These are phyloP conservation scores for Anguilla anguilla DNA, from an alignment of 2,797 vertebrate genomes.

Conservation along the genomic window DNA sequence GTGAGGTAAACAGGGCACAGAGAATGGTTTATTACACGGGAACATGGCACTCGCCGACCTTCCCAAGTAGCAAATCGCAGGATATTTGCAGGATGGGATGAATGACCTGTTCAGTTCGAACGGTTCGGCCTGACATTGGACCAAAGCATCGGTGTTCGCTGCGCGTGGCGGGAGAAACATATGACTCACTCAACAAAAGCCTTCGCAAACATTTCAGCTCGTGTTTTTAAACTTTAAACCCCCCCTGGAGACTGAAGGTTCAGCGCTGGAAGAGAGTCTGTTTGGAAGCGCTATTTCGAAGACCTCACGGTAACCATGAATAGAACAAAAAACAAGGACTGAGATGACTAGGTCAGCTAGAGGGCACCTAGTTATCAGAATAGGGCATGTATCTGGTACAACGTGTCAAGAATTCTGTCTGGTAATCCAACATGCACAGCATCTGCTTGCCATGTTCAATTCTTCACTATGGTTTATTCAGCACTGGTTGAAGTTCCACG, in stretches of 20 bases:
- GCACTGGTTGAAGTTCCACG: background rate
- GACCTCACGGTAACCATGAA: background rate
- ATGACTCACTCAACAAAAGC: background rate
- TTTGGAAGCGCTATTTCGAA: background rate
- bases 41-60: background rate
- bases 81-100: background rate
- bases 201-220: background rate
- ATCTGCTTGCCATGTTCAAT: background rate
- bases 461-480: background rate
- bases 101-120: background rate
- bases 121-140: background rate
- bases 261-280: background rate
- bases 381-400: background rate
- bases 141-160: background rate
- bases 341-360: background rate
- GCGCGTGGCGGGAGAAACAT: background rate
- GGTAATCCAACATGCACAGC: background rate
- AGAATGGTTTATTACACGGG: background rate
- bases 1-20: background rate
- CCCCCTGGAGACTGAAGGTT: background rate
- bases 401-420: background rate
- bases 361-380: background rate
- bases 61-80: background rate
- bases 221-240: constrained; percentile 5
- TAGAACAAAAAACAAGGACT: background rate